Base-by-base conservation (phyloP, 2,888 invertebrate species). In the Blastobasis lacticolella region DNA sequence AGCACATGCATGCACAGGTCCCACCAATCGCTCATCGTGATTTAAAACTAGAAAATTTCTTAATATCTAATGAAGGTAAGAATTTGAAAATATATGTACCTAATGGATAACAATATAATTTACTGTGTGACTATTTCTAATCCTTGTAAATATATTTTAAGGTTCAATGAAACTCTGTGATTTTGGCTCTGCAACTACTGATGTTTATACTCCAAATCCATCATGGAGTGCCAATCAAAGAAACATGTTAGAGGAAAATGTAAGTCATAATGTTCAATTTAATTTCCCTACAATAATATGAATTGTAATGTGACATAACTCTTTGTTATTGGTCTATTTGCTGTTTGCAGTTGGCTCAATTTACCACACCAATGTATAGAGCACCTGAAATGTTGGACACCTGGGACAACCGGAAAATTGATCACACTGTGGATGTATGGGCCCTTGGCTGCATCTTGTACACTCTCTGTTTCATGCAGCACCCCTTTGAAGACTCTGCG, bases 361-460 rank as follows among this genome's bases (percentile, higher is more conserved):
- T 91, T 67, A 96, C 96, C 36, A 96, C 96, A 7, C 96, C 96
- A 0, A 96, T 96, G 99, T 99, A 99, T 81, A 91, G 99, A 74
- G 95, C 99, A 0, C 99, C 99, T 38, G 99, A 99, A 90, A 97
- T 99, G 94, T 90, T 99, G 58, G 98, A 99, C 75, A 96, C 98
- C 5, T 99, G 99, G 95, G 96, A 94, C 70, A 98, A 99, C 77
- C 94, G 94, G 73, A 94, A 94, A 57, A 97, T 99, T 61, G 97
- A 97, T 52, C 92, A 95, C 59, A 93, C 95, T 45, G 93, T 94
- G 2, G 99, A 99, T 82, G 90, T 98, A 42, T 99, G 99, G 99
- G 98, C 99, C 0, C 87, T 99, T 9, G 99, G 99, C 6, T 99
- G 99, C 80, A 92, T 99, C 58, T 87, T 99, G 9, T 99, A 96